Evolutionary conservation across 1,140 invertebrate genomes (phyloP), one percentile per base, ranked within the genome.

Genomic region (Bombus ignitus): DNA sequence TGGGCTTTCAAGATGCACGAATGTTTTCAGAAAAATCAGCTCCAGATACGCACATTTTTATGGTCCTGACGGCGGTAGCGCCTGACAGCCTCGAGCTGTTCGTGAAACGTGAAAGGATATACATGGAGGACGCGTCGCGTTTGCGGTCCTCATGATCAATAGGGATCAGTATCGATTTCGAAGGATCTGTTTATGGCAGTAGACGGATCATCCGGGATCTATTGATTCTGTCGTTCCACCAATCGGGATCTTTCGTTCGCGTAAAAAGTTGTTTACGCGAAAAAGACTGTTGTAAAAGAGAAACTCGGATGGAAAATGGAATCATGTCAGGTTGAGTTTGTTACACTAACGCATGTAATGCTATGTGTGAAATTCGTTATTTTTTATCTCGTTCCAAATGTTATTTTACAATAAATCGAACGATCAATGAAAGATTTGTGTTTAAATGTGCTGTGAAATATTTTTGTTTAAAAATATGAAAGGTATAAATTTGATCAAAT

Each of bases 71-170:
- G 78, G 22, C 68, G 82, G 79, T 83, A 90, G 91, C 94, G 93
- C 93, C 93, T 94, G 94, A 94, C 91, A 89, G 92, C 94, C 92
- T 83, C 72, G 87, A 92, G 93, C 87, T 83, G 53, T 89, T 74
- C 83, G 68, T 72, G 82, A 80, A 83, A 91, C 75, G 87, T 92
- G 88, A 94, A 94, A 93, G 93, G 93, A 94, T 94, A 92, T 73
- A 66, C 12, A 88, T 68, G 86, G 82, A 70, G 89, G 89, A 92
- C 93, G 89, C 93, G 90, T 85, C 71, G 88, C 89, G 92, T 92
- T 92, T 89, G 90, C 87, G 90, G 89, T 92, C 92, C 92, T 88
- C 88, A 71, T 84, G 89, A 94, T 94, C 93, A 94, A 94, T 94
- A 87, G 91, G 89, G 91, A 94, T 93, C 91, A 87, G 89, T 92